Evolutionary conservation across 53 echinoderm and acorn worm genomes (phyloP).

Genomic region (Hippasteria phrygiana): DNA sequence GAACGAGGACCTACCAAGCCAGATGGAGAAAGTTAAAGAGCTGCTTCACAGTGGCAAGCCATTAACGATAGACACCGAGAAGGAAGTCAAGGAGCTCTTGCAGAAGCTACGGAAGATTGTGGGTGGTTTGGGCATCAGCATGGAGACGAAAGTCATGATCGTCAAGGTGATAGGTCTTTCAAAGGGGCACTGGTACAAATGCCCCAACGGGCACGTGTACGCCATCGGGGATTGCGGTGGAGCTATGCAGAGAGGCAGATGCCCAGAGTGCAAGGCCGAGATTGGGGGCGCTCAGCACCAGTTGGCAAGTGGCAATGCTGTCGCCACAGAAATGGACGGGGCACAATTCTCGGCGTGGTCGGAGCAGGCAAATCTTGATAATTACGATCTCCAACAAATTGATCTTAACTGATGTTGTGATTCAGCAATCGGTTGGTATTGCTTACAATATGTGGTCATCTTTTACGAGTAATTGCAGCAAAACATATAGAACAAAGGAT

Average conservation of each 20-base stretch:
- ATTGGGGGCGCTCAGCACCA: slow-evolving; percentile 81
- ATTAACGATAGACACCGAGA: slow-evolving; percentile 5
- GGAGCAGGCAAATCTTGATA: slow-evolving; percentile 81
- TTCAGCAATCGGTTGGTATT: too few relatives aligned
- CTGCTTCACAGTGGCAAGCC: slow-evolving; percentile 11
- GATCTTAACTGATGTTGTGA: background rate
- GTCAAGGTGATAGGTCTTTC: slow-evolving; percentile 82
- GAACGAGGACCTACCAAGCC: background rate
- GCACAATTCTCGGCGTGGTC: slow-evolving; percentile 79
- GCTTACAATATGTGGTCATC: too few relatives aligned
- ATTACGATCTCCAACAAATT: slow-evolving; percentile 67
- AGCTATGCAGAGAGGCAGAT: slow-evolving; percentile 64
- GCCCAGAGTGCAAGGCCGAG: slow-evolving; percentile 77
- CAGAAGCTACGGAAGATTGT: background rate
- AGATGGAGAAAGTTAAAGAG: slow-evolving; percentile 22
- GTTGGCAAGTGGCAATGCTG: slow-evolving; percentile 68
- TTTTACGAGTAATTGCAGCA: too few relatives aligned
- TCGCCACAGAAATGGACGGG: slow-evolving; percentile 94
- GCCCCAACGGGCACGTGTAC: slow-evolving; percentile 86
- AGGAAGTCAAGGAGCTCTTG: slow-evolving; percentile 4
- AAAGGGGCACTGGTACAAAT: slow-evolving; percentile 91
- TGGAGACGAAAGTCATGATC: slow-evolving; percentile 75
- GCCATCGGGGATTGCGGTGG: slow-evolving; percentile 94
- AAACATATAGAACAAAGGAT: too few relatives aligned
- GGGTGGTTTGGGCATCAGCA: slow-evolving; percentile 67